phyloP scores from a whole-genome alignment of 2,113 vertebrate species.

The Speoplatyrhinus poulsoni region DNA sequence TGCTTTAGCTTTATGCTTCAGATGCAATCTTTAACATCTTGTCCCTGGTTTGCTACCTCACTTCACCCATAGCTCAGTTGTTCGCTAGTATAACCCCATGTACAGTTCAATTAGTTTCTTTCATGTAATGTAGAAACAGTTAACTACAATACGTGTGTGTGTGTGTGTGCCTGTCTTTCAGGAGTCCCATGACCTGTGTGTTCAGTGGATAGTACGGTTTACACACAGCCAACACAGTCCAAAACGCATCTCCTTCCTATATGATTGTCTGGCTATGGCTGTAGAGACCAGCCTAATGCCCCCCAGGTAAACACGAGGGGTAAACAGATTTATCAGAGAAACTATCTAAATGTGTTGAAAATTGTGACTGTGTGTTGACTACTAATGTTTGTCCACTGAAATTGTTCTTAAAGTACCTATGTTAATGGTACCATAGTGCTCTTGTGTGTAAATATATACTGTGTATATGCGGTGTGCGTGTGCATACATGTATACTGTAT shows the following conservation, averaged over 20 bases:
- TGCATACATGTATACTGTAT: neutral
- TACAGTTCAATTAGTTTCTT: no score
- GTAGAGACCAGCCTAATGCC: constrained; percentile 92
- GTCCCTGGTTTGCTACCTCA: no score
- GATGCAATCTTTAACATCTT: no score
- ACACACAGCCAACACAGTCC: constrained; percentile 96
- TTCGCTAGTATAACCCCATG: no score
- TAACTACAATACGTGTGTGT: no score
- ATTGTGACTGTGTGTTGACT: neutral
- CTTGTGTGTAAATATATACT: neutral
- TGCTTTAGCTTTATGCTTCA: no score
- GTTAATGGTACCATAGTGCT: neutral
- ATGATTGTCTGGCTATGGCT: constrained; percentile 96
- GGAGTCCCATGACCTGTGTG: constrained; percentile 97
- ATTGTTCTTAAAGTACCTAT: neutral
- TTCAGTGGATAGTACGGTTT: constrained; percentile 97
- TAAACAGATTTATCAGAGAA: neutral
- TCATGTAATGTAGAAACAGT: no score
- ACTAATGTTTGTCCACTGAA: neutral
- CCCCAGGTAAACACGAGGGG: constrained; percentile 80
- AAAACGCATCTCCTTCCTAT: constrained; percentile 97
- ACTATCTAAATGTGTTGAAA: neutral
- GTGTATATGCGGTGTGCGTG: neutral
- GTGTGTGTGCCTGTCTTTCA: constrained; percentile 53
- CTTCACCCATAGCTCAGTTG: no score